These are phyloP conservation scores for Hystrix brachyura DNA, from an alignment of 2,113 vertebrate species.

Conservation along the genomic window DNA sequence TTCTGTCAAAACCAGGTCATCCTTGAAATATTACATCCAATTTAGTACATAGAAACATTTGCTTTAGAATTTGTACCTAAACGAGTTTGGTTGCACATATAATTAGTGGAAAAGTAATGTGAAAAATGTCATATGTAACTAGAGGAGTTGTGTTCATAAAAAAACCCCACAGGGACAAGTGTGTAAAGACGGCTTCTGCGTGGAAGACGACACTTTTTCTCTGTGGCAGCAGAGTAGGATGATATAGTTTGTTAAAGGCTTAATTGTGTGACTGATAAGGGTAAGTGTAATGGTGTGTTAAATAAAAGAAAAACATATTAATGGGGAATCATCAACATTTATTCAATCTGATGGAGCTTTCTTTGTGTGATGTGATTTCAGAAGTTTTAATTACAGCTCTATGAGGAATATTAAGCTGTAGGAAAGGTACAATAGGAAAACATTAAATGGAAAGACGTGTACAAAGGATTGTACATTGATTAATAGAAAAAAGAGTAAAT, in stretches of 20 bases:
- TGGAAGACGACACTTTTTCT: constrained; percentile 5
- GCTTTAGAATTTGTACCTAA: neutral
- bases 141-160: neutral
- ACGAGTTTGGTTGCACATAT: neutral
- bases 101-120: neutral
- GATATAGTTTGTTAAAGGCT: constrained; percentile 61
- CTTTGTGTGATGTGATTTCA: neutral
- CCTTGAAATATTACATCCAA: neutral
- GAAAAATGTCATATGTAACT: neutral
- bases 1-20: neutral
- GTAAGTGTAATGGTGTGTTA: constrained; percentile 63
- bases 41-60: neutral
- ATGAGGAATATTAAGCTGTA: constrained; percentile 41
- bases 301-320: constrained; percentile 62
- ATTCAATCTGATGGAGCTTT: constrained; percentile 53
- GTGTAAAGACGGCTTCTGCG: neutral
- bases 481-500: neutral
- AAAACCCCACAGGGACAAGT: neutral
- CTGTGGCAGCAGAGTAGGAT: neutral
- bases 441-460: neutral
- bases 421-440: neutral
- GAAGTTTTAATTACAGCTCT: constrained; percentile 62
- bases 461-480: neutral
- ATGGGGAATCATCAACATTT: constrained; percentile 58
- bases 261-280: constrained; percentile 64